A percentile compares a stretch with the other conserved stretches of the same genome.
Evolutionary conservation across 2,113 vertebrate species (phyloP).

Genomic region (Epinephelus lanceolatus): DNA sequence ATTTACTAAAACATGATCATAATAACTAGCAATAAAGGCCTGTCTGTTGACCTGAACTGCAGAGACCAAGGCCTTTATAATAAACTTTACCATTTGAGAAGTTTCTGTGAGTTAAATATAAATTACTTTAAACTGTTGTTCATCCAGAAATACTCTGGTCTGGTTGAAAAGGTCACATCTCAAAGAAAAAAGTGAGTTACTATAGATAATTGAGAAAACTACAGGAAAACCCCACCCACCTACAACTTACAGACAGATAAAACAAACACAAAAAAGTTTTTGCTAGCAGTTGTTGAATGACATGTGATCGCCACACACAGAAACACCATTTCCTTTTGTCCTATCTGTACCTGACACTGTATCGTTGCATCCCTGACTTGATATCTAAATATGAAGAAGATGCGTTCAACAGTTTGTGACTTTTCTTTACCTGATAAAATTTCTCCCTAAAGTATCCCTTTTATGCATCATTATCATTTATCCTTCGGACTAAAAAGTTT

Average conservation of each 20-base stretch:
- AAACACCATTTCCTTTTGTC: constrained; percentile 18
- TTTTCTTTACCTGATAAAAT: background rate
- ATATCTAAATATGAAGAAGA: background rate
- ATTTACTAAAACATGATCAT: no score
- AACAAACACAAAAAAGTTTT: background rate
- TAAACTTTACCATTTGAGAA: no score
- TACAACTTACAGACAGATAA: background rate
- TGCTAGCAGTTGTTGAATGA: background rate
- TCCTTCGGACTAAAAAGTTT: background rate
- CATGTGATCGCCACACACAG: background rate
- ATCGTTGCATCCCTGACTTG: background rate
- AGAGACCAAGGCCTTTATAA: no score
- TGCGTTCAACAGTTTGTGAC: background rate
- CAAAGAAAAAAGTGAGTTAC: no score
- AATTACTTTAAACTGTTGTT: no score
- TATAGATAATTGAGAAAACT: no score
- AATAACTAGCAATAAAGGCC: no score
- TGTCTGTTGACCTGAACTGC: no score
- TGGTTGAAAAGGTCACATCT: no score
- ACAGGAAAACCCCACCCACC: background rate
- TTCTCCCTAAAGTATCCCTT: no score
- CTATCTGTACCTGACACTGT: background rate
- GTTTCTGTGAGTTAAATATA: no score
- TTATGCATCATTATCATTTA: background rate
- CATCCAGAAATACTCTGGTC: no score